A percentile compares a stretch with the other conserved stretches of the same genome.
Conservation (phyloP, 2,797 vertebrate species). For the Aphelocoma californica region DNA sequence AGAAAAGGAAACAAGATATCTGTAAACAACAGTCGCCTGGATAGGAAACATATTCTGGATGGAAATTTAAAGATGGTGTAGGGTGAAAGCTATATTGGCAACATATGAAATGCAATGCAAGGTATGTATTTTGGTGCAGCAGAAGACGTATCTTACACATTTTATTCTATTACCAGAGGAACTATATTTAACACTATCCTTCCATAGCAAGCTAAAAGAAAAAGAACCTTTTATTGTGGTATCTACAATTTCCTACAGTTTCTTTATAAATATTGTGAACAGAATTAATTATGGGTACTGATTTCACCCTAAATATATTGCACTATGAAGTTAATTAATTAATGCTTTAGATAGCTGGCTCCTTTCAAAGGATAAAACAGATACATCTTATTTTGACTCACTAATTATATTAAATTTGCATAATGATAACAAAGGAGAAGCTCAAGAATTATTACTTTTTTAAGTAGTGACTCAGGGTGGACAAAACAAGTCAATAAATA, state of each 20-base stretch:
- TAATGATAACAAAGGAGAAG: background rate
- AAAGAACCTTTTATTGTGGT: background rate
- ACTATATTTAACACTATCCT: background rate
- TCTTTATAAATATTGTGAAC: background rate
- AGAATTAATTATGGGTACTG: background rate
- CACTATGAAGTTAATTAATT: background rate
- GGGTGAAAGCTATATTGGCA: background rate
- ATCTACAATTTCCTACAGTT: background rate
- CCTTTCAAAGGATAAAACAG: background rate
- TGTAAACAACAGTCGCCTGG: background rate
- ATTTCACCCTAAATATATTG: background rate
- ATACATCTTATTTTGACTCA: constrained; percentile 9
- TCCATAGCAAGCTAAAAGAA: background rate
- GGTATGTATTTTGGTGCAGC: background rate
- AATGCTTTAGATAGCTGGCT: background rate
- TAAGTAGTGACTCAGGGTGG: background rate
- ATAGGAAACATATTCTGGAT: background rate
- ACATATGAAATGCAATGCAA: background rate
- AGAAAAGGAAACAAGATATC: constrained; percentile 36
- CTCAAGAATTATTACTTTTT: background rate
- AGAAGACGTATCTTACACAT: background rate
- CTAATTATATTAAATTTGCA: constrained; percentile 19
- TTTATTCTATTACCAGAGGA: background rate
- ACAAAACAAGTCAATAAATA: background rate
- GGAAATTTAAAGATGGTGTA: background rate